Evolutionary conservation across 2,888 invertebrate species (phyloP).

Genomic region (Acleris laterana): DNA sequence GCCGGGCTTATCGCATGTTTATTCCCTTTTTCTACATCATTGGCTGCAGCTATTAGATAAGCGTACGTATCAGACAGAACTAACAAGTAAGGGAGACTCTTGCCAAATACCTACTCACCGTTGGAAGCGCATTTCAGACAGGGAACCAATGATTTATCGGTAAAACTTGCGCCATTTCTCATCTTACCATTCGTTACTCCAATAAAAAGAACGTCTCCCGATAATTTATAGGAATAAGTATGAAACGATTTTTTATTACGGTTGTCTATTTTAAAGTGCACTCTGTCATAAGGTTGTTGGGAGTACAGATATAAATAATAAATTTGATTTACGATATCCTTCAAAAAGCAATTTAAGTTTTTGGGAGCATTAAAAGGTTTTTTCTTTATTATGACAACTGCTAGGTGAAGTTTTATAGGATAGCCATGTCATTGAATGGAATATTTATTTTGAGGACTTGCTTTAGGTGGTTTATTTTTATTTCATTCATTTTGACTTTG

Average conservation of each 20-base stretch:
- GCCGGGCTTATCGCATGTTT: slow-evolving; percentile 38
- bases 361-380: slow-evolving; percentile 50
- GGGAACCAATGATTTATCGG: slow-evolving; percentile 78
- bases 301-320: slow-evolving; percentile 61
- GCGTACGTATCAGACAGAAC: slow-evolving; percentile 61
- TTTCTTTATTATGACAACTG: slow-evolving; percentile 37
- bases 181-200: slow-evolving; percentile 83
- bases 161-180: slow-evolving; percentile 81
- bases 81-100: slow-evolving; percentile 66
- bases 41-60: slow-evolving; percentile 67
- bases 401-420: slow-evolving; percentile 17
- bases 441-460: not conserved
- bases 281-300: slow-evolving; percentile 61
- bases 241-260: slow-evolving; percentile 72
- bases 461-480: not conserved
- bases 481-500: too few relatives aligned
- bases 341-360: slow-evolving; percentile 42
- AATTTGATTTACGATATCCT: slow-evolving; percentile 67
- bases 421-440: not conserved
- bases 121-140: slow-evolving; percentile 67
- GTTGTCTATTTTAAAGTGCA: slow-evolving; percentile 73
- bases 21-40: slow-evolving; percentile 55
- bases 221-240: slow-evolving; percentile 78
- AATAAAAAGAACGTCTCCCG: slow-evolving; percentile 81
- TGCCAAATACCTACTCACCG: slow-evolving; percentile 71